Percentiles rank a stretch among this genome's conserved stretches.
phyloP scores from a whole-genome alignment of 2,797 vertebrate genomes.

The Amniataba percoides region DNA sequence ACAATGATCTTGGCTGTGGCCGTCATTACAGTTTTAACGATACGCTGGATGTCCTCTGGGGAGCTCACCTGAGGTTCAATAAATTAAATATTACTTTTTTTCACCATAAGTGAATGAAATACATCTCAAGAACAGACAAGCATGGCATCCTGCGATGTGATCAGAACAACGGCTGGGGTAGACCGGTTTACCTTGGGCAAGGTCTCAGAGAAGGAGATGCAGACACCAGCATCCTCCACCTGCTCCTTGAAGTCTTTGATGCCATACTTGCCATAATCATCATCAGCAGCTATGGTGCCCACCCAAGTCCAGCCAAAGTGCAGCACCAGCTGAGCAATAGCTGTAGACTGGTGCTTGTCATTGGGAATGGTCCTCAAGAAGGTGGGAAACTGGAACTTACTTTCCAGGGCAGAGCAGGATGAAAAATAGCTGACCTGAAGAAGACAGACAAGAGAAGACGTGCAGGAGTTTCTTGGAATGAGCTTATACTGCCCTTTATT shows the following conservation, averaged over 20 bases:
- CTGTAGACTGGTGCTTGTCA: slow-evolving; percentile 85
- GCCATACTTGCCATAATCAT: slow-evolving; percentile 91
- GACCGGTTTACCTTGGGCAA: slow-evolving; percentile 84
- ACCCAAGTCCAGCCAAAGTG: slow-evolving; percentile 93
- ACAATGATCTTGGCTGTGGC: slow-evolving; percentile 90
- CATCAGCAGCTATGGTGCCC: slow-evolving; percentile 87
- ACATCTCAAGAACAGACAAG: background rate
- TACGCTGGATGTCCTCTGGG: slow-evolving; percentile 82
- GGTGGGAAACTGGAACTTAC: slow-evolving; percentile 91
- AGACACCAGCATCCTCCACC: slow-evolving; percentile 86
- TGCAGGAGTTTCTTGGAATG: background rate
- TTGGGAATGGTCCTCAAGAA: slow-evolving; percentile 88
- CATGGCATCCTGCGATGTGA: background rate
- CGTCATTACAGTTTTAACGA: slow-evolving; percentile 78
- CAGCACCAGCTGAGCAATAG: slow-evolving; percentile 87
- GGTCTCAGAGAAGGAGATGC: slow-evolving; percentile 90
- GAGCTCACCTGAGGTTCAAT: slow-evolving; percentile 67
- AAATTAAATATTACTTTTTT: background rate
- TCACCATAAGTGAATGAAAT: background rate
- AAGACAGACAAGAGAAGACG: background rate
- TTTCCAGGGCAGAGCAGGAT: slow-evolving; percentile 87
- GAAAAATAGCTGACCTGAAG: slow-evolving; percentile 89
- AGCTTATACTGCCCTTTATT: background rate
- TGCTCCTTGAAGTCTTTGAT: slow-evolving; percentile 90
- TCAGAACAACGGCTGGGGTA: background rate